Evolutionary conservation across 1,140 invertebrate species (phyloP), one percentile per base, ranked within the genome.

Genomic region (Zaprionus nigranus): DNA sequence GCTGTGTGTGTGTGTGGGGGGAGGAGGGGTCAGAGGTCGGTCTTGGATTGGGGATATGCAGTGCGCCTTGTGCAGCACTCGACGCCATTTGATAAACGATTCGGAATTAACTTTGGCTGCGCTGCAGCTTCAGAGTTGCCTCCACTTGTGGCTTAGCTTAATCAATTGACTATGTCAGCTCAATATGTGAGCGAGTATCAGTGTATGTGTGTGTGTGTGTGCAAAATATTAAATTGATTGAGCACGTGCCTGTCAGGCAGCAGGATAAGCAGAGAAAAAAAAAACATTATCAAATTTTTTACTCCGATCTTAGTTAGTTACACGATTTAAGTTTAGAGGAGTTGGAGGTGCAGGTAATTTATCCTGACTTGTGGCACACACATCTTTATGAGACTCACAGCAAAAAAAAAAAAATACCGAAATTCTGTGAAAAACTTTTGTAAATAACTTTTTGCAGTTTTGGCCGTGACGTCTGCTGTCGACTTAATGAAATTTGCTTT

Each of bases 121-220:
- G 67, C 63, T 85, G 36, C 30, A 34, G 30, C 66, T 64, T 51
- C 78, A 75, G 80, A 81, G 57, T 87, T 88, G 78, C 54, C 57
- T 76, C 49, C 43, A 66, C 73, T 70, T 90, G 84, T 57, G 85
- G 81, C 78, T 81, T 69, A 71, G 76, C 46, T 88, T 88, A 88
- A 88, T 88, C 85, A 88, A 88, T 88, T 88, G 85, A 78, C 74
- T 79, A 73, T 81, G 84, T 85, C 84, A 88, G 85, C 66, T 90
- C 71, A 82, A 90, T 72, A 70, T 85, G 82, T 74, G 81, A 17
- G 24, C 17, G 13, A 22, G 46, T 53, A n/a, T 34, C 20, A 6
- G 20, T 15, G 40, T 38, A 22, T 51, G 34, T 54, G 34, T 24
- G 34, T 43, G 56, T n/a, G 46, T 54, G 60, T 71, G 56, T 75